Evolutionary conservation across 2,113 vertebrate genomes (phyloP), one percentile per base, ranked within the genome.

Genomic region (Poicephalus gulielmi): DNA sequence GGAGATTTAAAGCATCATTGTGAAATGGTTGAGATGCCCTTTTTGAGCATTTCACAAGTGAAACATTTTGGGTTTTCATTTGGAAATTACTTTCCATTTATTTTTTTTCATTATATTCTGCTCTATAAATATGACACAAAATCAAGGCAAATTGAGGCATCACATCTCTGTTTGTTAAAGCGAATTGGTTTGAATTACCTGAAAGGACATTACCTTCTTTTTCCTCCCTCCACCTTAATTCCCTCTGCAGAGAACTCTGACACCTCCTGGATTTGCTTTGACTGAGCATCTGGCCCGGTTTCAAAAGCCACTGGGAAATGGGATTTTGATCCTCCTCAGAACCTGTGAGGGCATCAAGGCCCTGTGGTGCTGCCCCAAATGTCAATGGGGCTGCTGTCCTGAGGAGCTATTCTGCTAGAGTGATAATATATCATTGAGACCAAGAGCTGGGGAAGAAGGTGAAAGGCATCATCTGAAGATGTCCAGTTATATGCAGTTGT

Each of bases 81-180:
- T 94, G 94, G 70, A 91, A 93, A 97, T 93, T 13, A 91, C 84
- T 92, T 96, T 89, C 63, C 59, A 95, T 96, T 94, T 95, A 94
- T 87, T 91, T 91, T 94, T 95, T 96, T 95, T 53, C 74, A 67
- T 94, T 88, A 80, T 66, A 90, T 69, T 90, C 89, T 74, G 10
- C 74, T 59, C 90, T 92, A 96, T 93, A 94, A 96, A 92, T 94
- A 96, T 23, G 69, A 92, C 89, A 95, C 20, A 92, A 95, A 96
- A 94, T 87, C 91, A 91, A 94, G 89, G 82, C 90, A 96, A 96
- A 95, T 85, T 85, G 96, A 95, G 67, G 69, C 86, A 95, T 79
- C 86, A 64, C 33, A 39, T 69, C 62, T 85, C 91, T 89, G 83
- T 88, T 94, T 94, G 71, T 76, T 94, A 79, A 62, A 92, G 74